phyloP scores from a whole-genome alignment of 2,888 invertebrate species.

The Pandemis cinnamomeana region DNA sequence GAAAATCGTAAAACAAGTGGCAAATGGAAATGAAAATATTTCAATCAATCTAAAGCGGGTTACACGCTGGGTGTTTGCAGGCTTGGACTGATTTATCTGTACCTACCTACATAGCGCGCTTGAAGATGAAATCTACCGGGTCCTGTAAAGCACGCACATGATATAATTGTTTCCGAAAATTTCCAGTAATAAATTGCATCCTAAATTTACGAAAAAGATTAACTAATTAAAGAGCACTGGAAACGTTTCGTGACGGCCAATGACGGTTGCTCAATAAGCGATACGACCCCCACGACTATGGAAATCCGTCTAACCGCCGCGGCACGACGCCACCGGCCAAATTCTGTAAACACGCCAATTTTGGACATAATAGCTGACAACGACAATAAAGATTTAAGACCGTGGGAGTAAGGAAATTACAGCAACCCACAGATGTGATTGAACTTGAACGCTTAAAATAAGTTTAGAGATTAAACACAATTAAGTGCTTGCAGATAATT shows the following conservation, averaged over 20 bases:
- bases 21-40: no score
- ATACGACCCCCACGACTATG: slow-evolving; percentile 68
- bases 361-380: slow-evolving; percentile 59
- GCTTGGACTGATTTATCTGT: no score
- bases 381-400: slow-evolving; percentile 58
- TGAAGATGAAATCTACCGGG: no score
- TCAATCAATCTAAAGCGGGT: no score
- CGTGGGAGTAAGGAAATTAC: slow-evolving; percentile 45
- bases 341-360: slow-evolving; percentile 64
- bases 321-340: slow-evolving; percentile 61
- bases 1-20: no score
- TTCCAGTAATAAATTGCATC: background rate
- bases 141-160: no score
- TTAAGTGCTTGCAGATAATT: background rate
- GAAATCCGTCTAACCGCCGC: slow-evolving; percentile 65
- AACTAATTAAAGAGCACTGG: slow-evolving; percentile 50
- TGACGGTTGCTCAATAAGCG: slow-evolving; percentile 58
- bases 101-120: no score
- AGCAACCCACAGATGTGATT: slow-evolving; percentile 33
- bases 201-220: slow-evolving; percentile 7
- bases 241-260: slow-evolving; percentile 58
- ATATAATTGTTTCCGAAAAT: no score
- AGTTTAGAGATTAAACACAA: background rate
- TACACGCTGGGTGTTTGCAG: no score
- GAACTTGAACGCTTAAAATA: slow-evolving; percentile 23